These are phyloP conservation scores for Scaptomyza flava DNA, from an alignment of 2,888 invertebrate species.

Conservation along the genomic window DNA sequence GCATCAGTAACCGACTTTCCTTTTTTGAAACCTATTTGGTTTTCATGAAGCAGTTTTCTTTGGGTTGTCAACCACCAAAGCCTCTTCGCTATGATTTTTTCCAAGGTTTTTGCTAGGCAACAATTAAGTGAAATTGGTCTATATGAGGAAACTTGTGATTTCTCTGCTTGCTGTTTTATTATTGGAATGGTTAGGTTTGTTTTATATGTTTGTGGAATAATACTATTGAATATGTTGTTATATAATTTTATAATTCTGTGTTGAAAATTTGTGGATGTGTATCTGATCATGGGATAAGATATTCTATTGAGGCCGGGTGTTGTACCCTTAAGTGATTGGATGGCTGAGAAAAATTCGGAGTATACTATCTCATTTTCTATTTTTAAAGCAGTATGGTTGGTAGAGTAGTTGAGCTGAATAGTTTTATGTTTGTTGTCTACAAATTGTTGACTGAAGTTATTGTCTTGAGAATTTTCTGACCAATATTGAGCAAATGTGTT, in stretches of 20 bases:
- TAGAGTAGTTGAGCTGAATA: background rate
- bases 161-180: constrained; percentile 8
- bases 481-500: constrained; percentile 6
- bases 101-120: background rate
- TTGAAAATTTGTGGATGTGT: constrained; percentile 2
- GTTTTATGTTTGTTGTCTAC: background rate
- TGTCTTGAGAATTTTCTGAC: constrained; percentile 8
- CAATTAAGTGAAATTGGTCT: background rate
- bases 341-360: constrained; percentile 3
- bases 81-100: background rate
- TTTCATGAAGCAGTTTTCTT: no score
- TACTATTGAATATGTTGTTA: constrained; percentile 18
- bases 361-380: constrained; percentile 6
- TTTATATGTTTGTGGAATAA: constrained; percentile 25
- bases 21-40: no score
- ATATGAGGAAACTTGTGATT: background rate
- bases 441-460: constrained; percentile 1
- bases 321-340: constrained; percentile 2
- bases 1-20: no score
- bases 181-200: constrained; percentile 13
- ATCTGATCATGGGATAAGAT: constrained; percentile 16
- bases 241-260: constrained; percentile 14
- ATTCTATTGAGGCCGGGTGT: no score
- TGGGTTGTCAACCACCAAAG: no score
- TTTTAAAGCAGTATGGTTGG: constrained; percentile 1